Conservation (phyloP, 1,140 invertebrate genomes). For the Drosophila asahinai region DNA sequence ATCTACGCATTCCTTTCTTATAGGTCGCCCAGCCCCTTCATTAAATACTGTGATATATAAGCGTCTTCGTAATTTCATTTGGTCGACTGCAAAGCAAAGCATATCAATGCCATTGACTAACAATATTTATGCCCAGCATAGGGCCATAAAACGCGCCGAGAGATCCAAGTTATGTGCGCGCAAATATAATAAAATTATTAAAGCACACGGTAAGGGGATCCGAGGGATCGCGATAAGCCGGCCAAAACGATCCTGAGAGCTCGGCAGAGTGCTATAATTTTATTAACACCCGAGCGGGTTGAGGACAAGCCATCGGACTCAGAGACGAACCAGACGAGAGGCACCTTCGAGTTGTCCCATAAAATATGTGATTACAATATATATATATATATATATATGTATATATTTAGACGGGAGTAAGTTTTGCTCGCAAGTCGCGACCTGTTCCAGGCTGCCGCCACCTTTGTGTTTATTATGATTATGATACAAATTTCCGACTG, state of each 20-base stretch:
- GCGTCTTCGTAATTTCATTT: constrained; percentile 38
- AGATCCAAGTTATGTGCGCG: constrained; percentile 67
- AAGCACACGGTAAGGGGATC: constrained; percentile 68
- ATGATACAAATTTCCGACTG: constrained; percentile 73
- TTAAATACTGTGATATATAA: constrained; percentile 59
- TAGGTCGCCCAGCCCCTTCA: constrained; percentile 38
- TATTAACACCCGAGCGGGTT: constrained; percentile 70
- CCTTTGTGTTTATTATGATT: constrained; percentile 76
- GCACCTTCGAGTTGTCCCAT: constrained; percentile 66
- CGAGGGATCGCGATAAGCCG: constrained; percentile 53
- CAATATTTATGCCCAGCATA: constrained; percentile 61
- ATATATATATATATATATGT: constrained; percentile 39
- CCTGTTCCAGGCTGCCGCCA: constrained; percentile 41
- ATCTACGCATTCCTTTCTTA: constrained; percentile 18
- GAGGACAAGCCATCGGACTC: constrained; percentile 30
- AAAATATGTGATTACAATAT: constrained; percentile 82
- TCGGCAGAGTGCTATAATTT: constrained; percentile 68
- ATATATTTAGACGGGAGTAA: constrained; percentile 63
- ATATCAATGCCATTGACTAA: constrained; percentile 62
- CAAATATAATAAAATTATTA: constrained; percentile 82
- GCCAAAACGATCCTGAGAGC: constrained; percentile 33
- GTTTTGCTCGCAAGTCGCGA: constrained; percentile 34
- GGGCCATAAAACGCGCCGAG: constrained; percentile 56
- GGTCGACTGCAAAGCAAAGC: constrained; percentile 28
- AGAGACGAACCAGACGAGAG: constrained; percentile 15